Conservation (phyloP, 2,113 vertebrate species). For the Istiophorus platypterus region DNA sequence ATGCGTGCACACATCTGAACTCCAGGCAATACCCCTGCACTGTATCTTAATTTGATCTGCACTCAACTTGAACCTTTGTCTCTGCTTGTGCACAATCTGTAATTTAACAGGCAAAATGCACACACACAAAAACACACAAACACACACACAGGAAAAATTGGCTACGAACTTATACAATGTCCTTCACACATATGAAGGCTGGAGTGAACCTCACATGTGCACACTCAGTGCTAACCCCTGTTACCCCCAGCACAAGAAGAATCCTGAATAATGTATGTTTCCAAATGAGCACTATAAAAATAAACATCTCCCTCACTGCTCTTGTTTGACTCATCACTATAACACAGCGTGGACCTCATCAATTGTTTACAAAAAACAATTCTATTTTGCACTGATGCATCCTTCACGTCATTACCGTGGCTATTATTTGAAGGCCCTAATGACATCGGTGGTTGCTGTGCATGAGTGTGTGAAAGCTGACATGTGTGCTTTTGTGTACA, state of each 20-base stretch:
- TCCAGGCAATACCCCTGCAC: slow-evolving; percentile 49
- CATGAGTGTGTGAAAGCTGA: slow-evolving; percentile 17
- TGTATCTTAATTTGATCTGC: slow-evolving; percentile 79
- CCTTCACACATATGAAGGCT: slow-evolving; percentile 15
- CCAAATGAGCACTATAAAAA: slow-evolving; percentile 51
- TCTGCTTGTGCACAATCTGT: slow-evolving; percentile 26
- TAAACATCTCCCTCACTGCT: slow-evolving; percentile 40
- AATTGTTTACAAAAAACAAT: slow-evolving; percentile 67
- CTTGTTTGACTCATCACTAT: slow-evolving; percentile 54
- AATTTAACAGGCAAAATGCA: slow-evolving; percentile 26
- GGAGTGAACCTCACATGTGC: not conserved
- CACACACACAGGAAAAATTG: slow-evolving; percentile 5
- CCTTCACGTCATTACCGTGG: slow-evolving; percentile 69
- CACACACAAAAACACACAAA: slow-evolving; percentile 15
- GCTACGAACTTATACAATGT: slow-evolving; percentile 19
- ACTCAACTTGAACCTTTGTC: slow-evolving; percentile 61
- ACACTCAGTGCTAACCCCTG: not conserved
- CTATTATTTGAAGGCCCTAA: slow-evolving; percentile 66
- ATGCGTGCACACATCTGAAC: slow-evolving; percentile 63
- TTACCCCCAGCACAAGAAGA: slow-evolving; percentile 22
- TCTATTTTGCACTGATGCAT: slow-evolving; percentile 66
- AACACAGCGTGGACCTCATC: slow-evolving; percentile 42
- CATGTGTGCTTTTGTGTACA: slow-evolving; percentile 20
- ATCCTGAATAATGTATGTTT: slow-evolving; percentile 46
- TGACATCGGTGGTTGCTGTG: slow-evolving; percentile 36